phyloP scores from a whole-genome alignment of 1,140 invertebrate species.

The Anastatus disparis region DNA sequence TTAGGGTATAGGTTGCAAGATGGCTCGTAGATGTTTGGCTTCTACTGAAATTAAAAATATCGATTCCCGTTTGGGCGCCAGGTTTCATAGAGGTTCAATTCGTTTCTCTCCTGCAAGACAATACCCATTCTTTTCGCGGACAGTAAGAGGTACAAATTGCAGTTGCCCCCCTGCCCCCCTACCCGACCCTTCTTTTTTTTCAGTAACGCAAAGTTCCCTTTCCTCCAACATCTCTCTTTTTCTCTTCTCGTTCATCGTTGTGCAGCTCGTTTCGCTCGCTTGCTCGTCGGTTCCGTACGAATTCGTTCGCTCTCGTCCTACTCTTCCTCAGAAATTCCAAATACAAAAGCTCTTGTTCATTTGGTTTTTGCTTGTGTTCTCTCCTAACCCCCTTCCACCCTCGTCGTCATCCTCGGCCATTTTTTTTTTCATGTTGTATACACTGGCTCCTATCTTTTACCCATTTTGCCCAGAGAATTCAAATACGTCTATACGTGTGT shows the following conservation, averaged over 20 bases:
- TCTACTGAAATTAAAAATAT: slow-evolving; percentile 69
- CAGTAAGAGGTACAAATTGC: slow-evolving; percentile 69
- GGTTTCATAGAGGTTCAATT: slow-evolving; percentile 65
- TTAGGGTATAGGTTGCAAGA: not conserved
- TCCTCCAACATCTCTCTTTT: not conserved
- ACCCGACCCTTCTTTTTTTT: slow-evolving; percentile 33
- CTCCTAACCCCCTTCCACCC: no score
- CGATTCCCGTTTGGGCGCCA: slow-evolving; percentile 64
- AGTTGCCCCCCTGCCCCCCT: slow-evolving; percentile 55
- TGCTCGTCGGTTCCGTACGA: slow-evolving; percentile 13
- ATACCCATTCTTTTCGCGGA: slow-evolving; percentile 65
- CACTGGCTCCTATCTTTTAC: slow-evolving; percentile 29
- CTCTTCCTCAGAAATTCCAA: slow-evolving; percentile 57
- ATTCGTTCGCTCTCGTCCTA: slow-evolving; percentile 39
- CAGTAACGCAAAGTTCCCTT: slow-evolving; percentile 10
- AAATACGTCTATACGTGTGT: not conserved
- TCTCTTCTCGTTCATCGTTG: slow-evolving; percentile 4
- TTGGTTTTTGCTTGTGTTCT: slow-evolving; percentile 59
- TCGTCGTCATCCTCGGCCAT: not conserved
- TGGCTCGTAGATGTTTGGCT: slow-evolving; percentile 60
- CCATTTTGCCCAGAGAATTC: not conserved
- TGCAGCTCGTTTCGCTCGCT: slow-evolving; percentile 11
- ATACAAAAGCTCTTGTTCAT: slow-evolving; percentile 65
- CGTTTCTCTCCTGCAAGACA: slow-evolving; percentile 66
- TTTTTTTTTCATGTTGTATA: slow-evolving; percentile 11